A percentile compares a stretch with the other conserved stretches of the same genome.
Conservation (phyloP, 2,797 vertebrate species). For the Ceyx erithaca region DNA sequence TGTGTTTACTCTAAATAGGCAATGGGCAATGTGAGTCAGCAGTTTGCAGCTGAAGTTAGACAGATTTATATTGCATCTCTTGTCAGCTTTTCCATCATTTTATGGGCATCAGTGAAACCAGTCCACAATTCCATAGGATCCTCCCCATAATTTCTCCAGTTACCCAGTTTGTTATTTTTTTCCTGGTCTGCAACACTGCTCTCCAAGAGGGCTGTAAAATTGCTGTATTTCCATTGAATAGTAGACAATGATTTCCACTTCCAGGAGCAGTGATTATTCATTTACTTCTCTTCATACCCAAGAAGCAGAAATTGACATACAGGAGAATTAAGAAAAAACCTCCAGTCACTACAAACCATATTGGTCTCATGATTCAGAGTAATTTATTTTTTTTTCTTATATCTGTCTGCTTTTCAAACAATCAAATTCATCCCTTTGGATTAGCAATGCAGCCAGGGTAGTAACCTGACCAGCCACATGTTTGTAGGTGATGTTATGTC, state of each 20-base stretch:
- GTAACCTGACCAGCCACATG: not conserved
- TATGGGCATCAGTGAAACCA: not conserved
- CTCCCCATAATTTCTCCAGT: not conserved
- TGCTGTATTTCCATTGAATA: not conserved
- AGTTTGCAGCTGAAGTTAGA: not conserved
- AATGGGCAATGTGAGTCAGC: not conserved
- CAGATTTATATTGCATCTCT: not conserved
- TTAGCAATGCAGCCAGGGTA: not conserved
- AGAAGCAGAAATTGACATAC: not conserved
- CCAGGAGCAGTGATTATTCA: not conserved
- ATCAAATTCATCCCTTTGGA: not conserved
- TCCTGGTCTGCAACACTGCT: not conserved
- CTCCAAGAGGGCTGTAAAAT: not conserved
- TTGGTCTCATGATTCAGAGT: not conserved
- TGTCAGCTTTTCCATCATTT: conserved; percentile 42
- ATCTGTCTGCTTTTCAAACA: not conserved
- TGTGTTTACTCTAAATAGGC: not conserved
- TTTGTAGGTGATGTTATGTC: not conserved
- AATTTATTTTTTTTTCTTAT: not conserved
- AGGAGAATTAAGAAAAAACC: not conserved
- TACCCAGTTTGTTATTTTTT: not conserved
- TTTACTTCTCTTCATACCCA: not conserved
- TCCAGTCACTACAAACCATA: not conserved
- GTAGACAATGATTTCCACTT: not conserved
- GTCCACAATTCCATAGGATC: not conserved